Percentiles rank a stretch among this genome's conserved stretches.
These are phyloP conservation scores for Uria aalge DNA, from an alignment of 2,113 vertebrate species.

Conservation along the genomic window DNA sequence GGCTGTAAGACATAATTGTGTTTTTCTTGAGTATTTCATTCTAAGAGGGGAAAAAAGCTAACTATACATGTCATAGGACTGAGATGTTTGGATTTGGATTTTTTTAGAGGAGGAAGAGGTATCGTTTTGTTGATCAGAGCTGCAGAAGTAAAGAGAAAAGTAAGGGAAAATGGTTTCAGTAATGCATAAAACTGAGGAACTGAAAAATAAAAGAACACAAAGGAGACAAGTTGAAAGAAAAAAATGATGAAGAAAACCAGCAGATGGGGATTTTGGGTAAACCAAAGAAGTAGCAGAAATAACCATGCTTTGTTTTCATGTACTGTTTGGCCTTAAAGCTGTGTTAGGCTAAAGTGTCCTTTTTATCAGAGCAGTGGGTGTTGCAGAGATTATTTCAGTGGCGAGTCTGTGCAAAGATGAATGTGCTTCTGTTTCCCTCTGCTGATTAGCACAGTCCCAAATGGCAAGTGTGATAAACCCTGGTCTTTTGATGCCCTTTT, in stretches of 20 bases:
- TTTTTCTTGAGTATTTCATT: conserved; percentile 3
- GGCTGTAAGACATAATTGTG: background rate
- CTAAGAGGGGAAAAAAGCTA: background rate
- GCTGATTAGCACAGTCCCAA: conserved; percentile 81
- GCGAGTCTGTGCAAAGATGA: conserved; percentile 79
- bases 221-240: conserved; percentile 62
- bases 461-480: conserved; percentile 83
- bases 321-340: conserved; percentile 78
- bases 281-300: conserved; percentile 68
- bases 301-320: conserved; percentile 75
- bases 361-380: conserved; percentile 74
- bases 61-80: background rate
- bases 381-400: conserved; percentile 82
- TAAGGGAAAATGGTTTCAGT: background rate
- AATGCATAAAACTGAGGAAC: conserved; percentile 5
- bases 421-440: conserved; percentile 82
- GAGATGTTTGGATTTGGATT: background rate
- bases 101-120: background rate
- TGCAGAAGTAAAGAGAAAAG: conserved; percentile 16
- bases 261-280: conserved; percentile 76
- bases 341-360: conserved; percentile 73
- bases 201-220: conserved; percentile 39
- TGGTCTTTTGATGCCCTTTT: conserved; percentile 74
- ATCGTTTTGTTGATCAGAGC: background rate
- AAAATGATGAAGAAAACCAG: conserved; percentile 67